phyloP scores from a whole-genome alignment of 2,888 invertebrate species.

The Acanthosepion lycidas region DNA sequence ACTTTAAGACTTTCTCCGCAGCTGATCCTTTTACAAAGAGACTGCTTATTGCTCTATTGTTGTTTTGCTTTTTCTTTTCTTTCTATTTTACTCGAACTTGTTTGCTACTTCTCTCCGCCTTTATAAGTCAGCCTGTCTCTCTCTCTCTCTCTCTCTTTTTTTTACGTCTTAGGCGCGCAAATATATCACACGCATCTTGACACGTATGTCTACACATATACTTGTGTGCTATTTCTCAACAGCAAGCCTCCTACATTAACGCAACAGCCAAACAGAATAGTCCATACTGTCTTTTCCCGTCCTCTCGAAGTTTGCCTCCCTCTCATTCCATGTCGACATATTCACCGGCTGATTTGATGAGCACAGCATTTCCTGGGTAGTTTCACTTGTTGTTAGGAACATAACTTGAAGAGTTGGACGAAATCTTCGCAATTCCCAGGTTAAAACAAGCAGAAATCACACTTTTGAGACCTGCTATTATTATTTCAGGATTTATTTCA shows the following conservation, averaged over 20 bases:
- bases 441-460: neutral
- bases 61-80: neutral
- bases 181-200: neutral
- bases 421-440: neutral
- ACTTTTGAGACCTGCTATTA: too few species aligned
- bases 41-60: neutral
- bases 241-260: neutral
- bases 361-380: slow-evolving; percentile 33
- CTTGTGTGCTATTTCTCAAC: neutral
- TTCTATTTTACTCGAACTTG: neutral
- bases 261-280: neutral
- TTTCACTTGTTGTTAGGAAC: neutral
- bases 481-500: too few species aligned
- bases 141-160: neutral
- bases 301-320: neutral
- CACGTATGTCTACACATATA: neutral
- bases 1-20: neutral
- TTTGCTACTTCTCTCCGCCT: neutral
- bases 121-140: neutral
- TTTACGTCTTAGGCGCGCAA: neutral
- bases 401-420: neutral
- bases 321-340: neutral
- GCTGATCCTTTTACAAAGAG: neutral
- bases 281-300: neutral
- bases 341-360: slow-evolving; percentile 14